Evolutionary conservation across 2,888 invertebrate species (phyloP).

Genomic region (Venusia cambrica): DNA sequence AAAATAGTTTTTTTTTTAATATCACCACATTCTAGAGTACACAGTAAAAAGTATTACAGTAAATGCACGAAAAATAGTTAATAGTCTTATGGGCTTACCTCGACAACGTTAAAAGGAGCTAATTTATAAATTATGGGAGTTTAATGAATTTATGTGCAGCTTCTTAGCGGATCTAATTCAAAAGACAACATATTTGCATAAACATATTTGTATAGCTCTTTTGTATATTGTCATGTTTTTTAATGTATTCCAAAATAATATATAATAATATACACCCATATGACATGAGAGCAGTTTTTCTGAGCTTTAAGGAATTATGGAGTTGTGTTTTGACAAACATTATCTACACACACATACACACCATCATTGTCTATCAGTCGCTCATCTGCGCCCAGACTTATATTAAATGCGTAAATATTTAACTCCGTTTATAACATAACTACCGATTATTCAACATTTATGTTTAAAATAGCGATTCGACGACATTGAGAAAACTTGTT

Average conservation of each 20-base stretch:
- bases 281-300: too few relatives aligned
- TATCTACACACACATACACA: background rate
- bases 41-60: slow-evolving; percentile 77
- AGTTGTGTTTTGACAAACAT: too few relatives aligned
- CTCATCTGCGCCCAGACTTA: slow-evolving; percentile 56
- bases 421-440: slow-evolving; percentile 8
- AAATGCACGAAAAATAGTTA: slow-evolving; percentile 80
- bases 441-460: slow-evolving; percentile 15
- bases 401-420: slow-evolving; percentile 37
- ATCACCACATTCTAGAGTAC: slow-evolving; percentile 72
- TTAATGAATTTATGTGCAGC: slow-evolving; percentile 58
- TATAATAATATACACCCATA: slow-evolving; percentile 5
- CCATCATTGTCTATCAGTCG: slow-evolving; percentile 7
- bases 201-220: too few relatives aligned
- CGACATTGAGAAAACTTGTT: slow-evolving; percentile 2
- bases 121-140: too few relatives aligned
- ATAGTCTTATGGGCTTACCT: slow-evolving; percentile 63
- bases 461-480: slow-evolving; percentile 6
- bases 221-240: too few relatives aligned
- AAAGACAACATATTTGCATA: too few relatives aligned
- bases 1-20: slow-evolving; percentile 69
- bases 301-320: too few relatives aligned
- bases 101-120: slow-evolving; percentile 61
- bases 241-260: slow-evolving; percentile 3
- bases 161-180: too few relatives aligned